Conservation (phyloP, 2,113 vertebrate genomes). For the Oreochromis niloticus region DNA sequence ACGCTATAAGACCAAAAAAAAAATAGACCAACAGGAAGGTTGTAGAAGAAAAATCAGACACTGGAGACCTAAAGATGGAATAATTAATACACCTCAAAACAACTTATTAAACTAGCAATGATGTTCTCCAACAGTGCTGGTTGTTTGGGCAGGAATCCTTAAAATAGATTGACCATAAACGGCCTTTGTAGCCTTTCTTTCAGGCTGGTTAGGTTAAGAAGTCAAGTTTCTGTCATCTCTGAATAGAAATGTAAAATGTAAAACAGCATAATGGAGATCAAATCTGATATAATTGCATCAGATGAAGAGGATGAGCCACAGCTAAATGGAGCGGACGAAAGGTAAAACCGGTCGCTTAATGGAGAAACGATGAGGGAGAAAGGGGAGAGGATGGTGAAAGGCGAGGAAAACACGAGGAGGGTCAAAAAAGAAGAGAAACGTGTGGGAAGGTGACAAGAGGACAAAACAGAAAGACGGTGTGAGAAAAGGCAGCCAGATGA, state of each 20-base stretch:
- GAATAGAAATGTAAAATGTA: neutral
- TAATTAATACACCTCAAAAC: neutral
- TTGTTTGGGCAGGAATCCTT: neutral
- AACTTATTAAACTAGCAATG: neutral
- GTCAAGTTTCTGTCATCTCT: neutral
- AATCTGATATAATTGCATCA: neutral
- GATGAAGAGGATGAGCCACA: neutral
- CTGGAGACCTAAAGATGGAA: neutral
- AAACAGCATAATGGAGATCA: neutral
- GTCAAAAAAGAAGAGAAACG: neutral
- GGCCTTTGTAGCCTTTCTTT: neutral
- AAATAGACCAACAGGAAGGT: neutral
- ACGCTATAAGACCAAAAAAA: neutral
- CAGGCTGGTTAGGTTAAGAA: neutral
- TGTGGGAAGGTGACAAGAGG: neutral
- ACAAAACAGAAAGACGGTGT: neutral
- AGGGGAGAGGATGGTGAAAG: neutral
- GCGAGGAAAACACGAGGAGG: neutral
- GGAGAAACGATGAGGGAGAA: neutral
- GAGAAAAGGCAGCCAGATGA: neutral
- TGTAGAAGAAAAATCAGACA: neutral
- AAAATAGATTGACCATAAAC: neutral
- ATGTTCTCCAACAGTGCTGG: neutral
- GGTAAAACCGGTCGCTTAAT: neutral
- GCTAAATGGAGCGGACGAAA: neutral